Base-by-base conservation (phyloP, 2,797 vertebrate species). In the Sebastes paucispinis region DNA sequence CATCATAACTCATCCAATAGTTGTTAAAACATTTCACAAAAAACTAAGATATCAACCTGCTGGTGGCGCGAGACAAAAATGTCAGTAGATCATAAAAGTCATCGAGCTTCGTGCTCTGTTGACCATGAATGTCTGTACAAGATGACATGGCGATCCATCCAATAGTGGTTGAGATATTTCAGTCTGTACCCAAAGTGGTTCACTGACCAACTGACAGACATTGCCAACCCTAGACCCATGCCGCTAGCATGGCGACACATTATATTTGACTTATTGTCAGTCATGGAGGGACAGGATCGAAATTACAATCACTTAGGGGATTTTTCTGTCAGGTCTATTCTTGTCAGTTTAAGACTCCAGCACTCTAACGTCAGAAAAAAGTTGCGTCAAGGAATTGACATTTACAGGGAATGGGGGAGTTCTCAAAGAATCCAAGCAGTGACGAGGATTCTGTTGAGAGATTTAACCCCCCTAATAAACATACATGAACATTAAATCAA, bases 301-400 rank as follows among this genome's bases (percentile, higher is more conserved):
- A 39, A 59, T 10, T 18, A 4, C n/a, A 68, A n/a, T 16, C 39
- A n/a, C 16, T n/a, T 3, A 8, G 7, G 31, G 22, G 13, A 9
- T 55, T 55, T 36, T 65, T 55, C 60, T 55, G 60, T 54, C 50
- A 65, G 18, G 60, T 65, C 62, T 24, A 2, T 39, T 65, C 50
- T 25, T 29, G 47, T 64, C 32, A 65, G 18, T n/a, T 25, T 39
- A 6, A n/a, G 3, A 39, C 47, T n/a, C 0, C 22, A 50, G 18
- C 0, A 18, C 18, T 50, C 47, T 0, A 0, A 50, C 7, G 47
- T 50, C 47, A 50, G 47, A 2, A 8, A 50, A 50, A 0, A 50
- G 3, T 50, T 50, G 16, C 16, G 7, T 50, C 47, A 50, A 50
- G 47, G 47, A 50, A 2, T 50, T 50, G 47, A 50, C 47, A 50